These are phyloP conservation scores for Calliopum simillimum DNA, from an alignment of 2,888 invertebrate species.

Conservation along the genomic window DNA sequence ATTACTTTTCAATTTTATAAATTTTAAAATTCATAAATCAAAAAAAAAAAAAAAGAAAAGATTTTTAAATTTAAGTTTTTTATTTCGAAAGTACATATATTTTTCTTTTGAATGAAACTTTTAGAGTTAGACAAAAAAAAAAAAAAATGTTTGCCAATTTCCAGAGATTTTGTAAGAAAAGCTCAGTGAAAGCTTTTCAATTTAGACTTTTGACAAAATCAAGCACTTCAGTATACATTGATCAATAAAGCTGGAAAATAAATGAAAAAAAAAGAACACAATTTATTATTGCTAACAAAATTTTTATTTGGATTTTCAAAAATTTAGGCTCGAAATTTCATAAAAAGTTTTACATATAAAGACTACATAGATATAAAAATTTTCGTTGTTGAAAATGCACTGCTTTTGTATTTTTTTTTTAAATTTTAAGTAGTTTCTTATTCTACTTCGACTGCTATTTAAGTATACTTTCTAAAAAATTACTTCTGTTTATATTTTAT, in stretches of 20 bases:
- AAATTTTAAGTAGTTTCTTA: no score
- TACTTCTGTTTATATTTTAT: constrained; percentile 10
- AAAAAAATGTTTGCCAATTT: neutral
- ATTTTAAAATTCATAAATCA: neutral
- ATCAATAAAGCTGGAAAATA: neutral
- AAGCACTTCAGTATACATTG: no score
- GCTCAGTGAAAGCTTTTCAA: no score
- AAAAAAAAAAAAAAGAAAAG: neutral
- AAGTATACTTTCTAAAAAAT: neutral
- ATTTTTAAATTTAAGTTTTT: constrained; percentile 5
- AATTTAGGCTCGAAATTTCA: no score
- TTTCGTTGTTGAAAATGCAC: no score
- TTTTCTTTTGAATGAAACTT: neutral
- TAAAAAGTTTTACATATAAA: no score
- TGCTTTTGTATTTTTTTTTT: no score
- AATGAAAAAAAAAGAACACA: neutral
- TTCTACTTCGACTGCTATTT: neutral
- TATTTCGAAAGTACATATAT: neutral
- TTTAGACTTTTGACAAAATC: no score
- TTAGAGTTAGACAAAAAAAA: neutral
- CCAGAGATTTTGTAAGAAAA: no score
- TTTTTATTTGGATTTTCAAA: neutral
- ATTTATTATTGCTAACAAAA: neutral
- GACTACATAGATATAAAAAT: neutral
- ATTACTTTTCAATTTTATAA: no score